Percentiles rank a stretch among this genome's conserved stretches.
phyloP scores from a whole-genome alignment of 2,113 vertebrate genomes.

The Pangasianodon hypophthalmus region DNA sequence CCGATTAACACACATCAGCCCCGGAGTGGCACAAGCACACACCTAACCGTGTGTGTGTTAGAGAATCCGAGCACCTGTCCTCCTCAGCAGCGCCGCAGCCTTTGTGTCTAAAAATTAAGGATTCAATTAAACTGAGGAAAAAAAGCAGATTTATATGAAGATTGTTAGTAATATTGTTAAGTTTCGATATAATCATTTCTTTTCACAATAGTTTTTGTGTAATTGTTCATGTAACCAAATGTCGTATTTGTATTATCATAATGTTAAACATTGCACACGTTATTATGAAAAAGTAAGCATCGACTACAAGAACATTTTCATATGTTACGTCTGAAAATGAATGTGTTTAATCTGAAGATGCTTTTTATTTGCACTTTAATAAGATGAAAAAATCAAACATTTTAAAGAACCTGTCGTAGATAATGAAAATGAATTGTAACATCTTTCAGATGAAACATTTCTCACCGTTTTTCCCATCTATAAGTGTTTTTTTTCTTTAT shows the following conservation, averaged over 20 bases:
- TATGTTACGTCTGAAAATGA: not conserved
- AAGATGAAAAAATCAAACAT: not conserved
- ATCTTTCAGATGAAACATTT: slow-evolving; percentile 27
- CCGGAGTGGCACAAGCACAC: slow-evolving; percentile 45
- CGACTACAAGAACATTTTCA: not conserved
- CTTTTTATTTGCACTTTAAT: slow-evolving; percentile 24
- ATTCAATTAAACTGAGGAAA: not conserved
- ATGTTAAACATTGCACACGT: not conserved
- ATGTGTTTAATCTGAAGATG: not conserved
- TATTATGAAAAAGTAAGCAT: not conserved
- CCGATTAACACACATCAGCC: slow-evolving; percentile 93
- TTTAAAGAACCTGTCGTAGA: slow-evolving; percentile 4
- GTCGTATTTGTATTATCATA: not conserved
- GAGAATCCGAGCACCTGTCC: not conserved
- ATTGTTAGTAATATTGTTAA: not conserved
- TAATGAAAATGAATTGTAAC: slow-evolving; percentile 17
- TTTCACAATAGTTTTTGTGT: not conserved
- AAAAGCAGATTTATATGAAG: not conserved
- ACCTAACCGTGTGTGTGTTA: not conserved
- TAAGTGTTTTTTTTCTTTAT: slow-evolving; percentile 27
- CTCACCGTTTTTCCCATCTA: slow-evolving; percentile 32
- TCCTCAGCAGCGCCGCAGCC: not conserved
- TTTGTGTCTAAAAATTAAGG: not conserved
- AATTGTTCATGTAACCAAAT: not conserved
- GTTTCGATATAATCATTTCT: not conserved